phyloP scores from a whole-genome alignment of 2,113 vertebrate genomes.

The Cynoglossus semilaevis region DNA sequence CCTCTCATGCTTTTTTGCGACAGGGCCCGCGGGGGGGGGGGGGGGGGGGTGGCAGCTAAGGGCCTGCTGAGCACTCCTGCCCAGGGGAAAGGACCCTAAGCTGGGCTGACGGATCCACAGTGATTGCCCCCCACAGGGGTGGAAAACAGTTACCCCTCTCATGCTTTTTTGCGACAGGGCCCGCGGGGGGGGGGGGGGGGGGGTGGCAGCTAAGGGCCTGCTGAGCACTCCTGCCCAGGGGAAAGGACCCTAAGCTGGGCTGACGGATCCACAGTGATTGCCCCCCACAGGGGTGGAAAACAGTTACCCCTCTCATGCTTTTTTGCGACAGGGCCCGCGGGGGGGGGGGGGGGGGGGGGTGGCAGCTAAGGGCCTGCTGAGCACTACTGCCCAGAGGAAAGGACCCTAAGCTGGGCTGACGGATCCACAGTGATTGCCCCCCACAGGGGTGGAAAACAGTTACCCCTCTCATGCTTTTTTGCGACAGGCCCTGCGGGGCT shows the following conservation, averaged over 20 bases:
- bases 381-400: slow-evolving; percentile 64
- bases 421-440: slow-evolving; percentile 71
- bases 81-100: slow-evolving; percentile 68
- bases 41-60: slow-evolving; percentile 59
- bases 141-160: slow-evolving; percentile 57
- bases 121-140: slow-evolving; percentile 68
- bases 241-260: slow-evolving; percentile 66
- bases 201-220: slow-evolving; percentile 61
- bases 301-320: slow-evolving; percentile 45
- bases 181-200: slow-evolving; percentile 53
- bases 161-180: slow-evolving; percentile 42
- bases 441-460: slow-evolving; percentile 58
- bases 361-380: slow-evolving; percentile 60
- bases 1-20: slow-evolving; percentile 43
- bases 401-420: slow-evolving; percentile 68
- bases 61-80: slow-evolving; percentile 64
- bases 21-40: slow-evolving; percentile 49
- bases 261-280: slow-evolving; percentile 71
- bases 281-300: slow-evolving; percentile 63
- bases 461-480: slow-evolving; percentile 44
- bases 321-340: slow-evolving; percentile 48
- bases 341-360: slow-evolving; percentile 57
- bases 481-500: slow-evolving; percentile 49
- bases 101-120: slow-evolving; percentile 66
- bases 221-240: slow-evolving; percentile 65